Base-by-base conservation (phyloP, 1,140 invertebrate species). In the Stratiolaelaps scimitus region DNA sequence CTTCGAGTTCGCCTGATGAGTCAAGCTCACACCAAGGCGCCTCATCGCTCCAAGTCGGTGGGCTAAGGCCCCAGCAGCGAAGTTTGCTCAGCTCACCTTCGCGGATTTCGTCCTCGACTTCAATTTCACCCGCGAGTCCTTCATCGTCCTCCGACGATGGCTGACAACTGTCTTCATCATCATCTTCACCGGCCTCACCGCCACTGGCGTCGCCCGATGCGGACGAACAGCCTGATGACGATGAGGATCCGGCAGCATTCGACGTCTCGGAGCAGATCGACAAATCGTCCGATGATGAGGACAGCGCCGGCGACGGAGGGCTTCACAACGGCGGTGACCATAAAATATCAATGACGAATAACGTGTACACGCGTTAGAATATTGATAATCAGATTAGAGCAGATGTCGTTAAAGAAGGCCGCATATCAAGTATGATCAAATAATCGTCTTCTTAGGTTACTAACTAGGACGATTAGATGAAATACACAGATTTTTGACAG, bases 21-120 rank as follows among this genome's bases (percentile, higher is more conserved):
- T 60, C 67, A 40, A 73, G 72, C 20, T 70, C 45, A 15, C 75
- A 74, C 70, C 76, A 72, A 34, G 64, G 48, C 13, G 69, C 34
- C 15, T 69, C 72, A 69, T 77, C 76, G 71, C 78, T 78, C 82
- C 85, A 87, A 26, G 34, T 23, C 53, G 53, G 53, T 60, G 53
- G 53, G 53, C 53, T 60, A 17, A 60, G 23, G 20, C 53, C 53
- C 53, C 53, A 60, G 26, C 53, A 23, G 53, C 26, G 26, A 1
- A 60, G 23, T 60, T 60, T 60, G 15, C 53, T 60, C 53, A 60
- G 20, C 53, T 60, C 26, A 60, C 34, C 15, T 34, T 26, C 10
- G 15, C 53, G 15, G 34, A 10, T 40, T 26, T 60, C 53, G 34
- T 60, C 53, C 20, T 60, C 53, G 53, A 15, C 26, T 34, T 60